Conservation (phyloP, 1,140 invertebrate genomes). For the Mactra quadrangularis region DNA sequence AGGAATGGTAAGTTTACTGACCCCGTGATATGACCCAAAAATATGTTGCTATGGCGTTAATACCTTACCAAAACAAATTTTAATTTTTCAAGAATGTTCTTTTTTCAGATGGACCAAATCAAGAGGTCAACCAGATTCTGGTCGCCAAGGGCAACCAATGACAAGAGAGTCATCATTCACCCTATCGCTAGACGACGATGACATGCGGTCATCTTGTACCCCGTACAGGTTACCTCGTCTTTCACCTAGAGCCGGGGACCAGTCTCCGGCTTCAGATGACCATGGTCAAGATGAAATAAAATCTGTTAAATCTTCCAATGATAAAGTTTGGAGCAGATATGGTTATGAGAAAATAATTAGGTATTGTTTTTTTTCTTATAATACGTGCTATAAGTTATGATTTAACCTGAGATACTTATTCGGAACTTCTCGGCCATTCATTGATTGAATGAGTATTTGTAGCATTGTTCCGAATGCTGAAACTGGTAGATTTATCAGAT, state of each 20-base stretch:
- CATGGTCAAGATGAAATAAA: constrained; percentile 22
- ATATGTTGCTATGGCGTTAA: no score
- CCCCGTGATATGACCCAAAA: no score
- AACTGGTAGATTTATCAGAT: no score
- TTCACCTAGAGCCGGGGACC: constrained; percentile 31
- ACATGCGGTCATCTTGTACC: constrained; percentile 17
- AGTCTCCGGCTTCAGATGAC: background rate
- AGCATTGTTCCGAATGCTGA: no score
- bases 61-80: no score
- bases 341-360: constrained; percentile 61
- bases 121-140: constrained; percentile 20
- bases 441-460: no score
- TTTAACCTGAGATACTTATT: no score
- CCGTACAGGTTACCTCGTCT: constrained; percentile 52
- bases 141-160: background rate
- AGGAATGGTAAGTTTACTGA: no score
- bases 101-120: constrained; percentile 61
- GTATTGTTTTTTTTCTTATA: constrained; percentile 5
- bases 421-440: no score
- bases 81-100: no score
- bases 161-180: constrained; percentile 40
- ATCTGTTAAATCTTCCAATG: background rate
- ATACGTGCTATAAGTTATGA: background rate
- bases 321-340: constrained; percentile 61
- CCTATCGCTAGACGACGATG: constrained; percentile 29